phyloP scores from a whole-genome alignment of 2,113 vertebrate species.

The Donacobius atricapilla region DNA sequence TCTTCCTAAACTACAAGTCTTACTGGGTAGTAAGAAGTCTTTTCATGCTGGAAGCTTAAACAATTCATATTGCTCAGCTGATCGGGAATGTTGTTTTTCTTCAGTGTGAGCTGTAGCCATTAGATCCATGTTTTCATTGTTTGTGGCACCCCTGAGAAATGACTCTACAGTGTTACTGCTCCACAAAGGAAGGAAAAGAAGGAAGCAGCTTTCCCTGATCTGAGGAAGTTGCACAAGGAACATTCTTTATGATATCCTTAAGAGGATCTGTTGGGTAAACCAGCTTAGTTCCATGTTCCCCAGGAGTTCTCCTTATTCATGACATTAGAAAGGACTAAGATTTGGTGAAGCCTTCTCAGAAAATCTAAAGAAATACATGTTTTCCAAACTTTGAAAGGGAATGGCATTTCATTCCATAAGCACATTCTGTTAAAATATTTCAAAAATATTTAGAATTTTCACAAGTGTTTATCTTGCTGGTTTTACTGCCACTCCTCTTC shows the following conservation, averaged over 20 bases:
- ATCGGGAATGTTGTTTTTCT: not conserved
- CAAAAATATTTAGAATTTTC: not conserved
- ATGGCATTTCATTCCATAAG: not conserved
- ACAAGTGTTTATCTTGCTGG: not conserved
- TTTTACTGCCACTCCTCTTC: not conserved
- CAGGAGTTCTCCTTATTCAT: not conserved
- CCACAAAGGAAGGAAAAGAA: not conserved
- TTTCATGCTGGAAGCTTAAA: not conserved
- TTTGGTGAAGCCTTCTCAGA: not conserved
- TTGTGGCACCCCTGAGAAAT: conserved; percentile 2
- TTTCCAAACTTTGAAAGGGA: not conserved
- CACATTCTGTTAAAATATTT: not conserved
- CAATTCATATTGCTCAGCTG: not conserved
- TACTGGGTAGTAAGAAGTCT: not conserved
- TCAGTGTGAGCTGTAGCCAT: not conserved
- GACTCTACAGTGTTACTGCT: not conserved
- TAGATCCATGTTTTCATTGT: not conserved
- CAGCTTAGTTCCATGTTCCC: not conserved
- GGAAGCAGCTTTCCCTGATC: not conserved
- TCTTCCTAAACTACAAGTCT: not conserved
- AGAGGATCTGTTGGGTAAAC: not conserved
- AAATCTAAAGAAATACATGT: not conserved
- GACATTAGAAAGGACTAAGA: not conserved
- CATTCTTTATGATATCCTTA: not conserved
- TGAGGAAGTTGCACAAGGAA: not conserved